Conservation (phyloP, 2,888 invertebrate species). For the Hartigia nigra region DNA sequence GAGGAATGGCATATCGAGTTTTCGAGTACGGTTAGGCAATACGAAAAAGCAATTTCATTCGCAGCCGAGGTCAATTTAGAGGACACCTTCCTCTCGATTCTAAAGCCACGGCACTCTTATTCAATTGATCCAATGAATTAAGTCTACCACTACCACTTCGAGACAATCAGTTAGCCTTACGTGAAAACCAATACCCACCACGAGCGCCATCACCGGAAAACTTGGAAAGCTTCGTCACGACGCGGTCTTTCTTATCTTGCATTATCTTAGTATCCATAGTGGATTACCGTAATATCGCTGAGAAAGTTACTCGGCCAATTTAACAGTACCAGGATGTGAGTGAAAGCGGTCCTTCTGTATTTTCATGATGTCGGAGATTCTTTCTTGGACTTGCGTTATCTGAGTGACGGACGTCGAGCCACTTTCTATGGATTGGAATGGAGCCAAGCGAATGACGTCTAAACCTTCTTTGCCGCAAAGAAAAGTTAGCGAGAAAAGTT, state of each 20-base stretch:
- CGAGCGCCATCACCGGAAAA: background rate
- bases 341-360: background rate
- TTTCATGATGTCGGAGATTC: background rate
- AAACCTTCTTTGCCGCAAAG: background rate
- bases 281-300: background rate
- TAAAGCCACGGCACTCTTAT: conserved; percentile 8
- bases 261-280: background rate
- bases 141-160: conserved; percentile 1
- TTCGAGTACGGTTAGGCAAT: conserved; percentile 1
- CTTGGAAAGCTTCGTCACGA: background rate
- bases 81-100: conserved; percentile 1
- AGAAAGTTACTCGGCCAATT: background rate
- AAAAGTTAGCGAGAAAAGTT: background rate
- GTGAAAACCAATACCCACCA: conserved; percentile 1
- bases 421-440: background rate
- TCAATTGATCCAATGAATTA: conserved; percentile 12
- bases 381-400: background rate
- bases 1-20: background rate
- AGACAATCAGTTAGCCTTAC: background rate
- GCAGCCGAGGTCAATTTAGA: conserved; percentile 4
- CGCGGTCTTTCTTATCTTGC: background rate
- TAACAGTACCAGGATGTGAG: background rate
- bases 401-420: background rate
- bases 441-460: background rate
- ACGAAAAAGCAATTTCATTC: conserved; percentile 8